Percentiles rank a stretch among this genome's conserved stretches.
Evolutionary conservation across 2,888 invertebrate species (phyloP).

Genomic region (Cataglyphis livida): DNA sequence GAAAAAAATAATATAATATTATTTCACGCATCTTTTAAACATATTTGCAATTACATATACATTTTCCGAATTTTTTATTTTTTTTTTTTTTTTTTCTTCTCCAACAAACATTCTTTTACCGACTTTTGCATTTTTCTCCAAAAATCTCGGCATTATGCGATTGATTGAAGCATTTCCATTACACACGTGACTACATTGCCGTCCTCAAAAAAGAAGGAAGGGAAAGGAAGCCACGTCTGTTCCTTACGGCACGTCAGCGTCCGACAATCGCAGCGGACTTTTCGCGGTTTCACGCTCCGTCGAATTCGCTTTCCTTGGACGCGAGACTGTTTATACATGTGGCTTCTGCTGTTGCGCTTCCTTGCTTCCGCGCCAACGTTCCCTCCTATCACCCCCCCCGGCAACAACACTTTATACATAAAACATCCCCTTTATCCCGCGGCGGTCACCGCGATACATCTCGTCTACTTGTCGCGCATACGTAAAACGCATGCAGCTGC

Average conservation of each 20-base stretch:
- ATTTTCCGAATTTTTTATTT: background rate
- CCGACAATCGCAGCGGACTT: constrained; percentile 22
- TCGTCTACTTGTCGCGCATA: background rate
- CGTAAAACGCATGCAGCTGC: background rate
- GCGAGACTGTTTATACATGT: constrained; percentile 1
- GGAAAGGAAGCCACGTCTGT: background rate
- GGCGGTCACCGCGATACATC: background rate
- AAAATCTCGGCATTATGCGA: background rate
- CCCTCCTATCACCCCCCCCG: constrained; percentile 23
- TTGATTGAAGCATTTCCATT: background rate
- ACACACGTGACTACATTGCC: background rate
- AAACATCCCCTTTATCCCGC: background rate
- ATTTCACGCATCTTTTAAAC: background rate
- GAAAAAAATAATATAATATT: background rate
- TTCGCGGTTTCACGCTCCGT: constrained; percentile 35
- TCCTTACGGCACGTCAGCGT: constrained; percentile 1
- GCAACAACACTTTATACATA: background rate
- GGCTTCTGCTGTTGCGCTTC: constrained; percentile 21
- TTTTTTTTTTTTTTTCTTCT: background rate
- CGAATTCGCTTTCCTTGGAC: constrained; percentile 24
- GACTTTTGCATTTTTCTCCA: background rate
- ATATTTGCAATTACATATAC: background rate
- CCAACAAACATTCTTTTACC: background rate
- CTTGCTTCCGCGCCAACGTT: constrained; percentile 21
- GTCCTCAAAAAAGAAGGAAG: background rate